Conservation (phyloP, 2,888 invertebrate species). For the Lasioglossum zephyrum region DNA sequence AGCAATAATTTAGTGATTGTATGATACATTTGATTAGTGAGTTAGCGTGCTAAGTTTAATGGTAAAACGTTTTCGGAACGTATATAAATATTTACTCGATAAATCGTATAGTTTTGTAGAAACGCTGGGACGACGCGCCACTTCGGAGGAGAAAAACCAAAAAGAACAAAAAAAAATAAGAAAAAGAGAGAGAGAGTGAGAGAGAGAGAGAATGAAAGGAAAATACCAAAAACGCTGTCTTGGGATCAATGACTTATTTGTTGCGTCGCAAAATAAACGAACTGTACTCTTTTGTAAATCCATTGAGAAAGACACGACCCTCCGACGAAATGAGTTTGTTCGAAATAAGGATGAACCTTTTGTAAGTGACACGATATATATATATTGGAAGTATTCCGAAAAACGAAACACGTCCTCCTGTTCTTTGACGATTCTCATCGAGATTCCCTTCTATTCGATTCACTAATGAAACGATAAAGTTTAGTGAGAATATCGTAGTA, state of each 20-base stretch:
- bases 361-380: background rate
- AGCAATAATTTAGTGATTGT: conserved; percentile 85
- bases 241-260: conserved; percentile 67
- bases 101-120: conserved; percentile 84
- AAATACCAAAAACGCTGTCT: conserved; percentile 66
- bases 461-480: background rate
- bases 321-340: background rate
- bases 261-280: conserved; percentile 36
- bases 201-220: background rate
- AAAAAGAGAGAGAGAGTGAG: background rate
- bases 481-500: background rate
- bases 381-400: background rate
- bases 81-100: conserved; percentile 82
- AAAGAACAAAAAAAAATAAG: conserved; percentile 28
- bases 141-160: conserved; percentile 61
- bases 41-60: conserved; percentile 80
- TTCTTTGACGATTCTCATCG: background rate
- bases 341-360: conserved; percentile 12
- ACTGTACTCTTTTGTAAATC: conserved; percentile 29
- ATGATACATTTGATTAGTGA: conserved; percentile 83
- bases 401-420: conserved; percentile 8
- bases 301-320: conserved; percentile 7
- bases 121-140: conserved; percentile 76
- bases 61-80: conserved; percentile 79
- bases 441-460: conserved; percentile 1